These are phyloP conservation scores for Boloria selene DNA, from an alignment of 2,888 invertebrate genomes.

Conservation along the genomic window DNA sequence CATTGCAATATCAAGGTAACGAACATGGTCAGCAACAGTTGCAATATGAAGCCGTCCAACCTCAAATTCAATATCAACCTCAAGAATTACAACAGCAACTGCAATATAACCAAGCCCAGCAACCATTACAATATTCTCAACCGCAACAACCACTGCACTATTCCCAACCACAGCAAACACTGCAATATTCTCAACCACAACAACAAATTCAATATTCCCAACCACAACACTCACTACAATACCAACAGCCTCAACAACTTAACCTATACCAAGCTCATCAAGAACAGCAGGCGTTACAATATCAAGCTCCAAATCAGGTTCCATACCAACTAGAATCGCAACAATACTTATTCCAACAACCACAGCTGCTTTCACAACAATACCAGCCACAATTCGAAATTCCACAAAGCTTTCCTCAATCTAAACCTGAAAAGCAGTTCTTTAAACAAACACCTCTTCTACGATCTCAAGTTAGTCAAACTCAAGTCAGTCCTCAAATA, in stretches of 20 bases:
- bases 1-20: constrained; percentile 30
- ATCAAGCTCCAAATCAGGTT: constrained; percentile 11
- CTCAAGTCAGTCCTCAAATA: constrained; percentile 29
- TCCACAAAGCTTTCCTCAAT: constrained; percentile 32
- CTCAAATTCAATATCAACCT: constrained; percentile 29
- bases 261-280: constrained; percentile 13
- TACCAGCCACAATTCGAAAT: constrained; percentile 37
- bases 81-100: constrained; percentile 30
- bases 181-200: not conserved
- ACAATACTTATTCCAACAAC: constrained; percentile 21
- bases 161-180: constrained; percentile 8
- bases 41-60: constrained; percentile 26
- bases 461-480: constrained; percentile 22
- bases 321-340: constrained; percentile 26
- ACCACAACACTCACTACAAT: not conserved
- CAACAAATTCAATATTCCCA: not conserved
- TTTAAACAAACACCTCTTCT: constrained; percentile 27
- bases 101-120: constrained; percentile 28
- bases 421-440: constrained; percentile 19
- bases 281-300: constrained; percentile 11
- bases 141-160: constrained; percentile 14
- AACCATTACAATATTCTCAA: constrained; percentile 27
- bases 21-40: constrained; percentile 25
- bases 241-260: constrained; percentile 23
- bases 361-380: constrained; percentile 36